Evolutionary conservation across 2,888 invertebrate species (phyloP), one percentile per base, ranked within the genome.

Genomic region (Dione vanillae): DNA sequence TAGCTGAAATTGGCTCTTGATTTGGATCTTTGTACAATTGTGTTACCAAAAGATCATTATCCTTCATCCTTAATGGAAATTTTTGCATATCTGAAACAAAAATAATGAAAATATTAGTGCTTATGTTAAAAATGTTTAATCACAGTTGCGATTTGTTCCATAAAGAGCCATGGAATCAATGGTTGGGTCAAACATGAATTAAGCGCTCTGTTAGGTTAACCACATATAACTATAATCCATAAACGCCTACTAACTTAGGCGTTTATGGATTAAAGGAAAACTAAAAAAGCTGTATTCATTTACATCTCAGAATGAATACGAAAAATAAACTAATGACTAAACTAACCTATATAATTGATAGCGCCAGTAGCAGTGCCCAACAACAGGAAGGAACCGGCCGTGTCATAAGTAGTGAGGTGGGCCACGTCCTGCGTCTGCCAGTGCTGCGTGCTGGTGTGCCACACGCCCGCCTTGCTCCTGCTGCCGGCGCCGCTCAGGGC

Each of bases 391-490:
- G 98, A 98, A 0, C 99, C 99, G 27, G 99, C 99, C 0, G 98
- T 99, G 87, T 99, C 99, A 85, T 98, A 98, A 0, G 99, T 98
- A 10, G 98, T 96, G 70, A 99, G 98, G 1, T 98, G 97, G 19
- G 98, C 97, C 14, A 99, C 97, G 88, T 99, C 99, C 86, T 99
- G 98, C 52, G 98, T 92, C 94, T 99, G 99, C 98, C 99, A 99
- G 89, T 99, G 98, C 82, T 99, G 98, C 0, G 99, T 98, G 96
- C 99, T 99, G 0, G 99, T 98, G 89, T 99, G 99, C 99, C 99
- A 99, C n/a, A 99, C 99, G 0, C 99, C 99, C 27, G 99, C 97
- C 90, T 99, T 99, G 74, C 91, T 91, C 10, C 92, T 82, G 47
- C 87, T 85, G 41, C 92, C 93, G 0, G 91, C 90, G 1, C 93